Conservation (phyloP, 1,140 invertebrate species). For the Diorhabda elongata region DNA sequence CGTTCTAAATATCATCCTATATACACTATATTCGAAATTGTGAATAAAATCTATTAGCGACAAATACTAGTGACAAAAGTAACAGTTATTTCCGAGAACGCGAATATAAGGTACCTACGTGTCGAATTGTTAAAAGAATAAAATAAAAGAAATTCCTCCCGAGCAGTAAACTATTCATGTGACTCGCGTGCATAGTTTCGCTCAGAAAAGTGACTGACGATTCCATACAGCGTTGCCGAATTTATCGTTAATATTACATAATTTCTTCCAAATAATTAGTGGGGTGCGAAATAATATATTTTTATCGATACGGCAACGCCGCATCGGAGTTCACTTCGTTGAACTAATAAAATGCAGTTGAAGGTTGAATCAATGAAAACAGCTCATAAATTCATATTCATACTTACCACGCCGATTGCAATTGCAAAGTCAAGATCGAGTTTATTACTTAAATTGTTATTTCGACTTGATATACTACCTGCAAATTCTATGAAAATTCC, state of each 20-base stretch:
- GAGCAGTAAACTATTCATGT: background rate
- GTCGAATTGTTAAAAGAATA: background rate
- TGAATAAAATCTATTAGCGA: background rate
- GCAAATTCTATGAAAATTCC: too few relatives aligned
- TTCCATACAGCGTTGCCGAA: background rate
- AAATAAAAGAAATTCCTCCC: background rate
- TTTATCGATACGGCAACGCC: background rate
- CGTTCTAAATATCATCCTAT: too few relatives aligned
- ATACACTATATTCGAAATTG: too few relatives aligned
- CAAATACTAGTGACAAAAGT: background rate
- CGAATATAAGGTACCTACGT: background rate
- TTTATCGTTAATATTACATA: background rate
- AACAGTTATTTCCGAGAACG: background rate
- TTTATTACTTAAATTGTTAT: background rate
- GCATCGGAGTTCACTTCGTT: conserved; percentile 4
- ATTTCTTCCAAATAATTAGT: too few relatives aligned
- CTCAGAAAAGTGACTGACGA: background rate
- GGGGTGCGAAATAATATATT: too few relatives aligned
- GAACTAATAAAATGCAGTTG: conserved; percentile 22
- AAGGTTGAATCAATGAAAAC: conserved; percentile 20
- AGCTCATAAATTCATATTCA: conserved; percentile 4
- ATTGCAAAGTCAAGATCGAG: conserved; percentile 2
- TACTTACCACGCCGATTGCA: background rate
- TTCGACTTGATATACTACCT: background rate
- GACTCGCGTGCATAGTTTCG: background rate